A percentile compares a stretch with the other conserved stretches of the same genome.
These are phyloP conservation scores for Talpa occidentalis DNA, from an alignment of 2,113 vertebrate species.

Conservation along the genomic window DNA sequence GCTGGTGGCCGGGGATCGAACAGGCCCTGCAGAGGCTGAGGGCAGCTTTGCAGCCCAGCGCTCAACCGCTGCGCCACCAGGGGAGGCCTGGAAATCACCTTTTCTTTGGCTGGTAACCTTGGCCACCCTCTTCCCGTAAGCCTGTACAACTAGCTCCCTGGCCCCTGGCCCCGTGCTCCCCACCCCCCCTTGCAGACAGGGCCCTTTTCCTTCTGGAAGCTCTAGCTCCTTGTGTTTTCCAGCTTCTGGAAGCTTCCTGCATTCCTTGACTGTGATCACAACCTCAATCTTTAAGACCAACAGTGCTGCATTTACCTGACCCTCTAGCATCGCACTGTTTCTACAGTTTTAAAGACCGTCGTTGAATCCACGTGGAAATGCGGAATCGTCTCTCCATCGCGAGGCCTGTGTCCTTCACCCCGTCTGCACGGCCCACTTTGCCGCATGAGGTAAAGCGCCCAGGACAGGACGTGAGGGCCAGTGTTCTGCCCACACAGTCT, in stretches of 20 bases:
- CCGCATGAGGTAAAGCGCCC: neutral
- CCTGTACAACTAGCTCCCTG: too few species aligned
- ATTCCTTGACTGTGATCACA: neutral
- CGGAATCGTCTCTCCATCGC: neutral
- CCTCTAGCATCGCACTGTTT: too few species aligned
- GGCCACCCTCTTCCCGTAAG: too few species aligned
- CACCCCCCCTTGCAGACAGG: neutral
- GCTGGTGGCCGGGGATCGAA: too few species aligned
- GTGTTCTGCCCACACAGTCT: neutral
- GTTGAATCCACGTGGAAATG: neutral
- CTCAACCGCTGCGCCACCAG: too few species aligned
- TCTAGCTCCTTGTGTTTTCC: neutral
- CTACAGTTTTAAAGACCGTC: too few species aligned
- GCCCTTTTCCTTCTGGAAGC: neutral
- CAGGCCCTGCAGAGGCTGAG: too few species aligned
- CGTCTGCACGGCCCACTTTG: neutral
- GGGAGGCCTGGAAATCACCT: too few species aligned
- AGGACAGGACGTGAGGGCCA: neutral
- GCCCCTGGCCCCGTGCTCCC: too few species aligned
- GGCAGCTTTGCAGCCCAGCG: too few species aligned
- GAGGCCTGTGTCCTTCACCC: neutral
- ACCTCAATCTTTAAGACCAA: neutral
- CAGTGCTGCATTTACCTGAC: too few species aligned
- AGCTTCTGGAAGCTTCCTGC: neutral
- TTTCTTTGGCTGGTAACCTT: too few species aligned